Evolutionary conservation across 1,140 invertebrate species (phyloP), one percentile per base, ranked within the genome.

Genomic region (Brachionus manjavacas): DNA sequence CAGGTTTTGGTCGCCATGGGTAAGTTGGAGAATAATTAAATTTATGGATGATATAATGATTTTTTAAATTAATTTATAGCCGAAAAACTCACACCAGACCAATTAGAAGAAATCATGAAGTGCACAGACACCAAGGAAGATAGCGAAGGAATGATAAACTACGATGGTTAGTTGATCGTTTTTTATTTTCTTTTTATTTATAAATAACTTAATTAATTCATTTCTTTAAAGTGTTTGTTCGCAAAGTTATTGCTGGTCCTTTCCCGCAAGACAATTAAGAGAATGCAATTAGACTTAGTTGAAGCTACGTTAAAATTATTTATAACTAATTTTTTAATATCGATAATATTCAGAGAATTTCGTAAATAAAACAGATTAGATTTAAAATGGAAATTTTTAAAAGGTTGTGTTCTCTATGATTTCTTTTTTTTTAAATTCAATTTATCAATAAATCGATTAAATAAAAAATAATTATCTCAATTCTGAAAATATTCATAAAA

Each of bases 1-100:
- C 52, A 64, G 46, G 84, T 84, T 9, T 68, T 84, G 16, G 84
- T 84, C n/a, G 84, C 52, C 41, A 78, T 84, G 72, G 83, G 81
- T 84, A 46, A 46, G 12, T 16, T 64, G 16, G 11, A 49, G 25
- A 41, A n/a, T 20, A 3, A 41, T n/a, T 76, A 1, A 25, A 4
- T 16, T 46, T 0, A 8, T 31, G 12, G 16, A 9, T 66, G 11
- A 23, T 66, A 23, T 23, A 14, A 4, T 9, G 35, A 70, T 81
- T 68, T 35, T 6, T 35, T n/a, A n/a, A n/a, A n/a, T n/a, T n/a
- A n/a, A n/a, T 55, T 31, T 41, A 2, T 39, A 84, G 83, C 84
- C 28, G 84, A 84, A 80, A 84, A 84, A 79, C 6, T 84, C 14
- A 14, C 46, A 55, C 52, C 49, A 46, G 72, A 64, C 25, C 35